Base-by-base conservation (phyloP, 2,888 invertebrate genomes). In the Morpho helenor region DNA sequence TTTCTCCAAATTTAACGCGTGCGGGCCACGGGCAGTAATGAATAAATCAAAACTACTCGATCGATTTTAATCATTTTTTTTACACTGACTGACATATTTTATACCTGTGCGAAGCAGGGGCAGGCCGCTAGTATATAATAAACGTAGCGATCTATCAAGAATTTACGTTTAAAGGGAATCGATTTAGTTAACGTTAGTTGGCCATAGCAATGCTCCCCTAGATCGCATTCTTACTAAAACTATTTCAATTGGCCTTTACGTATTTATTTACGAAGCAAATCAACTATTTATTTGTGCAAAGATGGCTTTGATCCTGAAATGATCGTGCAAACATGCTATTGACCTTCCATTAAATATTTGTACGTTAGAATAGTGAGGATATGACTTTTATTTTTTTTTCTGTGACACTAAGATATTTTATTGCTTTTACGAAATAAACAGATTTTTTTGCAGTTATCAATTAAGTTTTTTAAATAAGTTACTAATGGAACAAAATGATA, bases 251-350 rank as follows among this genome's bases (percentile, higher is more conserved):
- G 70, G 68, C 72, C 72, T 70, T 76, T 72, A 73, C 69, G 75
- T 80, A 85, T 87, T 82, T 86, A 86, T 87, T 88, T 87, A 85
- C 84, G 80, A 80, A 86, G 82, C 81, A 62, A 83, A 87, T 87
- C 87, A 81, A 87, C 88, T 88, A 87, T 87, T 89, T 88, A 87
- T 87, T 87, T 86, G 86, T 84, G 84, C 84, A 80, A 75, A 79
- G 73, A 79, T 82, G 77, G 79, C 87, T 87, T 87, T 87, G 88
- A 88, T 86, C 86, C 80, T 71, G 75, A 77, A 79, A 75, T 83
- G 80, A 80, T 81, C 74, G 69, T 64, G 68, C 79, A 82, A 84
- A 84, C 74, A 76, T 69, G 76, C 78, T 77, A 80, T 79, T 84
- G 86, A 83, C 81, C 77, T 79, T 77, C 74, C 72, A 71, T 70